Base-by-base conservation (phyloP, 2,888 invertebrate genomes). In the Eilema griseolum region DNA sequence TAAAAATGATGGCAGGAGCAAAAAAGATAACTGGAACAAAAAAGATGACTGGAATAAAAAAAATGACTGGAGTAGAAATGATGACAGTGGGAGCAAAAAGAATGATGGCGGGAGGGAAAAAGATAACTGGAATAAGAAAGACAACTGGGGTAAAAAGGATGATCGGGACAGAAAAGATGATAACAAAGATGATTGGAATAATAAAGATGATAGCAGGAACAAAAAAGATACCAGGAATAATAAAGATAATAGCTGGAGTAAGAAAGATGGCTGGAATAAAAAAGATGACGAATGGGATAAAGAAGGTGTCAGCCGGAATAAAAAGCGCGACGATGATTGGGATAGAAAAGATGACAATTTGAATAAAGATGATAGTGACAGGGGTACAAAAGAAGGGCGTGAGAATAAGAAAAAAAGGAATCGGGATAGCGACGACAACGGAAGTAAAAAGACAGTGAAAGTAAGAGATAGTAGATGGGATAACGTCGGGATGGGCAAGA, bases 371-470 rank as follows among this genome's bases (percentile, higher is more conserved):
- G 31, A 56, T 3, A 37, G 24, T 7, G 62, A 37, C 1, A 20
- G 24, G 33, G 28, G 37, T 57, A 24, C 8, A 33, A 33, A 37
- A 33, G 57, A 33, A 3, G 14, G 33, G 14, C 16, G 16, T n/a
- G 16, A 33, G 33, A 33, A 65, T 31, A 56, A 65, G n/a, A 65
- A 65, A 23, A 65, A 16, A 11, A 12, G 37, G n/a, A 28, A 56
- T 1, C 7, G 23, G 52, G 14, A 56, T 31, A 10, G 52, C 3
- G 20, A 16, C 24, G 23, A 12, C 12, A 23, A 31, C n/a, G 0
- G 20, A 12, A 59, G 16, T 12, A 59, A 59, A 26, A 59, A 14
- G 8, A 59, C 24, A 10, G 5, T 12, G 24, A 46, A 52, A 28
- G 28, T 2, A 5, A 28, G 28, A 56, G 16, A 56, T 10, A 16